Percentiles rank a stretch among this genome's conserved stretches.
phyloP scores from a whole-genome alignment of 2,888 invertebrate genomes.

The Clitarchus hookeri region DNA sequence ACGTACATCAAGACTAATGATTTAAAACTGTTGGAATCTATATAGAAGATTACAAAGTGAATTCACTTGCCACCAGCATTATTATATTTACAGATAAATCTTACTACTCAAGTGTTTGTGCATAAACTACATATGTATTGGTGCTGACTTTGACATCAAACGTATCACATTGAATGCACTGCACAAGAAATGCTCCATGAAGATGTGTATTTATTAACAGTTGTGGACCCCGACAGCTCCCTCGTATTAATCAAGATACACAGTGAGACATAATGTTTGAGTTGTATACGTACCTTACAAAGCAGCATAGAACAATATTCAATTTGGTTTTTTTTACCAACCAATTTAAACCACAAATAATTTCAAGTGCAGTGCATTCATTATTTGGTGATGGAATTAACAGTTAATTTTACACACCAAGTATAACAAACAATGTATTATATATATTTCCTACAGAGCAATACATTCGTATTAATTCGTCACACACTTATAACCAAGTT shows the following conservation, averaged over 20 bases:
- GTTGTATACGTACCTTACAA: not conserved
- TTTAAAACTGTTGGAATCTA: not conserved
- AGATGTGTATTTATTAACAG: no score
- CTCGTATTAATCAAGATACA: no score
- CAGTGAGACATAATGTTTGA: no score
- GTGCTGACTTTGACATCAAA: constrained; percentile 3
- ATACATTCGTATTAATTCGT: not conserved
- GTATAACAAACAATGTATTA: not conserved
- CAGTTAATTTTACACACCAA: not conserved
- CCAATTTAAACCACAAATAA: not conserved
- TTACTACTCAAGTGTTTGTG: constrained; percentile 8
- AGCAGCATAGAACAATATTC: not conserved
- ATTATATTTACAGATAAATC: not conserved
- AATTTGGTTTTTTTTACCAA: not conserved
- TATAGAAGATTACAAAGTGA: not conserved
- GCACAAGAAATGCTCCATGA: not conserved
- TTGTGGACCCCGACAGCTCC: no score
- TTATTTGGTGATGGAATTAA: not conserved
- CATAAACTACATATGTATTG: not conserved
- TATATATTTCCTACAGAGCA: not conserved
- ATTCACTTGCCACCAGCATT: not conserved
- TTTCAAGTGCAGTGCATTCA: not conserved
- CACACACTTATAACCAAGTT: not conserved
- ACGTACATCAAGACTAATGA: not conserved
- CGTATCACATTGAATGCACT: not conserved